Evolutionary conservation across 2,797 vertebrate species (phyloP), one percentile per base, ranked within the genome.

Genomic region (Syngnathus rostellatus): DNA sequence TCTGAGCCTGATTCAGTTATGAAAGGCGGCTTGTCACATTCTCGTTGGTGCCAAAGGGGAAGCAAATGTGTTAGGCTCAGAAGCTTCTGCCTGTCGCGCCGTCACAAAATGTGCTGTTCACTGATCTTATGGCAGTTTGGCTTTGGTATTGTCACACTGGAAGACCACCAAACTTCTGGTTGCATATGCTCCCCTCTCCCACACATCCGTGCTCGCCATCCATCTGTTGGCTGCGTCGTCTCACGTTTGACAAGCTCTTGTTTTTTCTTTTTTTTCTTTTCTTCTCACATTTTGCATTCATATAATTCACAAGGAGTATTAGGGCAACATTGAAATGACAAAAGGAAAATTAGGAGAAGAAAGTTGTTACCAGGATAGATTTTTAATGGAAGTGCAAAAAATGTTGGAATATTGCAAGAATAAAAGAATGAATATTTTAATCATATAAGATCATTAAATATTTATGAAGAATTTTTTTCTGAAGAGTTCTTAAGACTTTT

Each of bases 91-190:
- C 90, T 90, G 90, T 91, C 87, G 90, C 89, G 91, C 78, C 66
- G 76, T 79, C 85, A 81, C 73, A 45, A 48, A 81, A 60, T 76
- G 73, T 79, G 75, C 76, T 77, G 74, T 76, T 84, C 39, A 80
- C 70, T 74, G 79, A 86, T 78, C 73, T 68, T 83, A 85, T 67
- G 75, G 77, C 77, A 85, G 87, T 88, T 84, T 88, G 86, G 84
- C 83, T 87, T 86, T 86, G 86, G 86, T 86, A 84, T 81, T 84
- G 83, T 87, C 86, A 87, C 85, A 87, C 84, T 89, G 87, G 88
- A 89, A 89, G 87, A 88, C 77, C 79, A 71, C 86, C 78, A 88
- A 88, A 83, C 83, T 86, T 85, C 85, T 86, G 86, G 85, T 87
- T 87, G 84, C 87, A 86, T 85, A 82, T 61, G 43, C 38, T 70